Base-by-base conservation (phyloP, 2,888 invertebrate species). In the Sycophila texana region DNA sequence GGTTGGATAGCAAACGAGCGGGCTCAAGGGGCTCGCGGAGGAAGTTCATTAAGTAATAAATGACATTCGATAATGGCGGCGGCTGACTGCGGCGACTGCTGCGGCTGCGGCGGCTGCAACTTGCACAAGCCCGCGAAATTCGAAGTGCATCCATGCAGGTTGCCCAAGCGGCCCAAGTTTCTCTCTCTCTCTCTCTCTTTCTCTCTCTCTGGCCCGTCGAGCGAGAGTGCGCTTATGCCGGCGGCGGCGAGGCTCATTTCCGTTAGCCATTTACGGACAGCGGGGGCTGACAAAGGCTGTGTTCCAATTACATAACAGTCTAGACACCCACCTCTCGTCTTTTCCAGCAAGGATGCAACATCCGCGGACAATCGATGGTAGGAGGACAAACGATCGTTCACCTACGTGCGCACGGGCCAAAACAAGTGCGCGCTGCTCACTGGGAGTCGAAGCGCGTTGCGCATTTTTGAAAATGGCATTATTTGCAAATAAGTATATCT, bases 261-360 rank as follows among this genome's bases (percentile, higher is more conserved):
- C 88, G 87, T 82, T 88, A 86, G 82, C 89, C 88, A 87, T 89
- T 86, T 88, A 88, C 86, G 88, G 87, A 84, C 84, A 86, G 87
- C 87, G 89, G 88, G 87, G 87, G 88, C 87, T 89, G 88, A 83
- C 86, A 87, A 86, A 89, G 88, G 87, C 87, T 87, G 86, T 88
- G 89, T 89, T 89, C 89, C 88, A 89, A 89, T 89, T 89, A 89
- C 89, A 89, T 88, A 88, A 89, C 85, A 84, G 83, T 80, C 82
- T 80, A 86, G 83, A 84, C 84, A 88, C 86, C 88, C 86, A 87
- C 87, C 85, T 85, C 83, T 85, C 83, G 82, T 84, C 82, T 84
- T 82, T 81, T 73, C 51, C 75, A 60, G 58, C 78, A 85, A 87
- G 86, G 88, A 89, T 88, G 88, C 86, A 87, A 86, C 87, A 83